phyloP scores from a whole-genome alignment of 2,797 vertebrate species.

The Lacerta viridis region DNA sequence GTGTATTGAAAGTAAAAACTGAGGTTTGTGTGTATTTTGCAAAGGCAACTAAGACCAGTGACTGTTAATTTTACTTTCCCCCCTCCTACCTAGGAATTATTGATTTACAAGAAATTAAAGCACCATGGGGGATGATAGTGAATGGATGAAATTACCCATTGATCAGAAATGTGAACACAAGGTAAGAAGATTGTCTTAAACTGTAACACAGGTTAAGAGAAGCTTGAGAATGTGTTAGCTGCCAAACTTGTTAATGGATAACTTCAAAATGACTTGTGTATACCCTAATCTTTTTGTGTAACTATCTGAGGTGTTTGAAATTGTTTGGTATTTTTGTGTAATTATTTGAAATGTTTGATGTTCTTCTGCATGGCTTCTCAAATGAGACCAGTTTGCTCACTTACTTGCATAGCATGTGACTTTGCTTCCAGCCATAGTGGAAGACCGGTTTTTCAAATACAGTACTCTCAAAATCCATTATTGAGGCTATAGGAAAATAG shows the following conservation, averaged over 20 bases:
- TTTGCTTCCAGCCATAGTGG: neutral
- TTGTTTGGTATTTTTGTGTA: neutral
- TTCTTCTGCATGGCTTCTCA: neutral
- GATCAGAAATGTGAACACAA: slow-evolving; percentile 99
- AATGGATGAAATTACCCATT: slow-evolving; percentile 97
- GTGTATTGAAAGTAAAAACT: neutral
- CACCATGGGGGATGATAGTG: slow-evolving; percentile 96
- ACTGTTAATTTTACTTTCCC: too few species aligned
- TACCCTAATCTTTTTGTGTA: neutral
- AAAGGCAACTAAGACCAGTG: neutral
- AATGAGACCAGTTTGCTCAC: neutral
- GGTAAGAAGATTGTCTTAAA: slow-evolving; percentile 79
- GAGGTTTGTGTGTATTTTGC: neutral
- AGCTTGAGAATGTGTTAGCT: neutral
- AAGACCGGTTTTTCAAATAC: neutral
- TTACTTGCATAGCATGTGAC: neutral
- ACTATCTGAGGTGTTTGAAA: too few species aligned
- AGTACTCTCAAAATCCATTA: neutral
- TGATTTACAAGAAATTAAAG: slow-evolving; percentile 69
- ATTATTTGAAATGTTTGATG: neutral
- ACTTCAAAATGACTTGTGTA: neutral
- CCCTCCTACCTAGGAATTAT: slow-evolving; percentile 66
- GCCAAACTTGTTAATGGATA: neutral
- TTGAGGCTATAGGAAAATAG: neutral
- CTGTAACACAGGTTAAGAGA: too few species aligned